Evolutionary conservation across 2,888 invertebrate species (phyloP).

Genomic region (Nudaria mundana): DNA sequence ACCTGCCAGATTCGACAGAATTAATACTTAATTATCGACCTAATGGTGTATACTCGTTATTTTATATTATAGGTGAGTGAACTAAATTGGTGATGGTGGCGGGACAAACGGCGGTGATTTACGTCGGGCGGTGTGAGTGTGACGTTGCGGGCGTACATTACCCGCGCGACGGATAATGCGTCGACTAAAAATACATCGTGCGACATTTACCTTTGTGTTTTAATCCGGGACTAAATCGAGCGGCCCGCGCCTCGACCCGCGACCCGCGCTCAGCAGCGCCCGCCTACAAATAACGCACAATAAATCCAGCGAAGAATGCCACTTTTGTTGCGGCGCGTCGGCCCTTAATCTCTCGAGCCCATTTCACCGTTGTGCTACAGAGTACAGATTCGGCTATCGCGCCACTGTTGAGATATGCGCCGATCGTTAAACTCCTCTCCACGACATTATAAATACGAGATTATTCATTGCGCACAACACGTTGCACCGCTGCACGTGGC

Average conservation of each 20-base stretch:
- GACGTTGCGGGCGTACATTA: constrained; percentile 40
- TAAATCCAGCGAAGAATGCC: constrained; percentile 57
- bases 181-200: constrained; percentile 47
- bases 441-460: too few species aligned
- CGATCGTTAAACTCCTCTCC: constrained; percentile 39
- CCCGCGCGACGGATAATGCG: constrained; percentile 36
- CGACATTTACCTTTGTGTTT: constrained; percentile 67
- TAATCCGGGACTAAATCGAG: constrained; percentile 47
- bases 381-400: constrained; percentile 44
- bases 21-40: too few species aligned
- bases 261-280: constrained; percentile 34
- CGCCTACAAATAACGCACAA: constrained; percentile 47
- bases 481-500: constrained; percentile 13
- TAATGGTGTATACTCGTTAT: too few species aligned
- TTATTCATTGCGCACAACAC: constrained; percentile 28
- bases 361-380: constrained; percentile 31
- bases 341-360: constrained; percentile 45
- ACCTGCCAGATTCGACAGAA: too few species aligned
- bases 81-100: too few species aligned
- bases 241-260: too few species aligned
- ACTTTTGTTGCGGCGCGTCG: constrained; percentile 37
- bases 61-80: too few species aligned
- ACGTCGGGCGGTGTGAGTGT: constrained; percentile 29
- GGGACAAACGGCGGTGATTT: constrained; percentile 33
- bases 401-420: constrained; percentile 28